These are phyloP conservation scores for Coranthus polyacanthus DNA, from an alignment of 2,797 vertebrate genomes.

Conservation along the genomic window DNA sequence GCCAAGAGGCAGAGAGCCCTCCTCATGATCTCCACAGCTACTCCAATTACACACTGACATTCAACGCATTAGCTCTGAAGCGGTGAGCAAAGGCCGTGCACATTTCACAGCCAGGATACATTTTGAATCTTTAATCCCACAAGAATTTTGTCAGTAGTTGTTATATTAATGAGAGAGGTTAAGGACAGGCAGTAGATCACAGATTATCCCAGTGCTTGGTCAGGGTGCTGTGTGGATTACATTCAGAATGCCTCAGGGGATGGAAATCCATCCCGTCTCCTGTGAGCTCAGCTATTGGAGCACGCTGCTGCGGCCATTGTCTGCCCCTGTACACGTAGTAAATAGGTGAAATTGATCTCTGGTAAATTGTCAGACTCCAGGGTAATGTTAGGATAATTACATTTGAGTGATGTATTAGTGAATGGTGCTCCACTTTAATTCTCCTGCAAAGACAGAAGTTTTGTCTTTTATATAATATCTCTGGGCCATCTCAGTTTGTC, in stretches of 20 bases:
- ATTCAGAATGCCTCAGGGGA: slow-evolving; percentile 36
- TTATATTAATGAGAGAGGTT: slow-evolving; percentile 51
- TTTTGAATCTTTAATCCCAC: slow-evolving; percentile 45
- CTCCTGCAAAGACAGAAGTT: background rate
- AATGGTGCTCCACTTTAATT: background rate
- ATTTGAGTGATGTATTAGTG: background rate
- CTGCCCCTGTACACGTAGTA: slow-evolving; percentile 31
- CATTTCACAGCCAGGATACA: slow-evolving; percentile 57
- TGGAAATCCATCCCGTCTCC: slow-evolving; percentile 59
- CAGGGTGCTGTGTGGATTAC: slow-evolving; percentile 33
- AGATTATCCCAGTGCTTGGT: slow-evolving; percentile 27
- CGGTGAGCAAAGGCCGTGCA: slow-evolving; percentile 12
- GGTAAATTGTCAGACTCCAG: slow-evolving; percentile 36
- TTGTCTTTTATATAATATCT: background rate
- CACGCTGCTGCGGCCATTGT: slow-evolving; percentile 42
- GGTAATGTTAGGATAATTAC: slow-evolving; percentile 33
- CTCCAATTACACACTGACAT: slow-evolving; percentile 69
- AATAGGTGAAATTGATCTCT: slow-evolving; percentile 62
- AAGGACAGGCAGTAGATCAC: slow-evolving; percentile 35
- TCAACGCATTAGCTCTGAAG: slow-evolving; percentile 64
- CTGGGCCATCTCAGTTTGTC: background rate
- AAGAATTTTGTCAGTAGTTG: slow-evolving; percentile 57
- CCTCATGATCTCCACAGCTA: slow-evolving; percentile 23
- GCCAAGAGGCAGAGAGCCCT: slow-evolving; percentile 29
- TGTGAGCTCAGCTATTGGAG: slow-evolving; percentile 34